Evolutionary conservation across 2,113 vertebrate species (phyloP).

Genomic region (Cynoglossus semilaevis): DNA sequence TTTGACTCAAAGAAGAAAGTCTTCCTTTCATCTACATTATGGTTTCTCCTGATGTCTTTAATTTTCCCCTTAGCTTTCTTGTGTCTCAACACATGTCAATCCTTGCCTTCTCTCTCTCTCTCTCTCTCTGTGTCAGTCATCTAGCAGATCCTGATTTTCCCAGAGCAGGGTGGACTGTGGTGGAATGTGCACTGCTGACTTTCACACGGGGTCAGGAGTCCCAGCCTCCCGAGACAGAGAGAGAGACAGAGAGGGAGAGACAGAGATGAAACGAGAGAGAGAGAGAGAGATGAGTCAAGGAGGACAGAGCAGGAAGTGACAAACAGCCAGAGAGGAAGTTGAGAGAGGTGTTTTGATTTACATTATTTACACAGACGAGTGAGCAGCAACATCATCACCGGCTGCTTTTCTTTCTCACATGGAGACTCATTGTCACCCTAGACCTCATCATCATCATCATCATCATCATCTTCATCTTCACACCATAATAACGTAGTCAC

Average conservation of each 20-base stretch:
- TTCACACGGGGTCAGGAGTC: slow-evolving; percentile 84
- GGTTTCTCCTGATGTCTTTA: slow-evolving; percentile 12
- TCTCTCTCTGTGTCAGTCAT: slow-evolving; percentile 20
- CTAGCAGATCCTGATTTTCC: slow-evolving; percentile 76
- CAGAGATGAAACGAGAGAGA: slow-evolving; percentile 9
- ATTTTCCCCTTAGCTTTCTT: slow-evolving; percentile 23
- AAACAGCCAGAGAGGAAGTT: slow-evolving; percentile 15
- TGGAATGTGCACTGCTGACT: slow-evolving; percentile 82
- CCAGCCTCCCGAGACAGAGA: slow-evolving; percentile 63
- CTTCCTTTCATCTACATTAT: slow-evolving; percentile 4
- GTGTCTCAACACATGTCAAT: neutral
- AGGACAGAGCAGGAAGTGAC: slow-evolving; percentile 34
- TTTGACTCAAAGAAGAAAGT: neutral
- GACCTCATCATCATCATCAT: neutral
- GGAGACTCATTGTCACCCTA: neutral
- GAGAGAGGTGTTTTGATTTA: slow-evolving; percentile 3
- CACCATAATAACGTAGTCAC: slow-evolving; percentile 38
- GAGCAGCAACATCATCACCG: slow-evolving; percentile 4
- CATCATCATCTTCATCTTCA: slow-evolving; percentile 7
- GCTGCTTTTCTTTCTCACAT: neutral
- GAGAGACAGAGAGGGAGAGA: slow-evolving; percentile 31
- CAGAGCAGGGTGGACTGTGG: slow-evolving; percentile 83
- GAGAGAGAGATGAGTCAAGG: slow-evolving; percentile 50
- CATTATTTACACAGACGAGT: neutral
- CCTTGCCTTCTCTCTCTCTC: neutral